phyloP scores from a whole-genome alignment of 2,113 vertebrate genomes.

The Mesocricetus auratus region DNA sequence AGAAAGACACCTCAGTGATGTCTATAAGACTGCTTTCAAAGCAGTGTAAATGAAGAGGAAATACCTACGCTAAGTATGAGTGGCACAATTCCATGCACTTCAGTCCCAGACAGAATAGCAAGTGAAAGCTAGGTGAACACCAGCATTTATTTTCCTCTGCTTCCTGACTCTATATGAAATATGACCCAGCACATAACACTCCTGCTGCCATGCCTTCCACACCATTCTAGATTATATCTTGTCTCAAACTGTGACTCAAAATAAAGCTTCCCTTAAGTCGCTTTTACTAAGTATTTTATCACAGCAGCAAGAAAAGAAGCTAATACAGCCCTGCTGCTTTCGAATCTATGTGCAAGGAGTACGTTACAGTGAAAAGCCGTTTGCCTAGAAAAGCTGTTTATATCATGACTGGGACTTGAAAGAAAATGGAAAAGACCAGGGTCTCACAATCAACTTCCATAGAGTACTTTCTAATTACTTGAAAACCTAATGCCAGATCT shows the following conservation, averaged over 20 bases:
- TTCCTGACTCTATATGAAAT: neutral
- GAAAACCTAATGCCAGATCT: neutral
- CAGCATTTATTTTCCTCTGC: neutral
- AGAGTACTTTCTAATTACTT: neutral
- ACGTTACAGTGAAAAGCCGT: neutral
- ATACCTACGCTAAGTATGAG: neutral
- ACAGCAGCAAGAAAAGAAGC: neutral
- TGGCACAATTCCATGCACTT: neutral
- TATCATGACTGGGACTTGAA: neutral
- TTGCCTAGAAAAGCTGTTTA: neutral
- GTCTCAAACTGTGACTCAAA: neutral
- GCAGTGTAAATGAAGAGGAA: neutral
- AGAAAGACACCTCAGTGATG: neutral
- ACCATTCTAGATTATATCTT: neutral
- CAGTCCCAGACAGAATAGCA: neutral
- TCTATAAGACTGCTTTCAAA: neutral
- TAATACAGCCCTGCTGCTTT: neutral
- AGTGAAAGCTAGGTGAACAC: neutral
- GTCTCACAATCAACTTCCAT: neutral
- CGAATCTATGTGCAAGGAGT: neutral
- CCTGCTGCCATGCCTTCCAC: neutral
- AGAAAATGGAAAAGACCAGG: neutral
- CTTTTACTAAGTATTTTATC: neutral
- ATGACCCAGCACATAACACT: neutral
- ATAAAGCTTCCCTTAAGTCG: neutral